Base-by-base conservation (phyloP, 2,888 invertebrate genomes). In the Nesidiocoris tenuis region DNA sequence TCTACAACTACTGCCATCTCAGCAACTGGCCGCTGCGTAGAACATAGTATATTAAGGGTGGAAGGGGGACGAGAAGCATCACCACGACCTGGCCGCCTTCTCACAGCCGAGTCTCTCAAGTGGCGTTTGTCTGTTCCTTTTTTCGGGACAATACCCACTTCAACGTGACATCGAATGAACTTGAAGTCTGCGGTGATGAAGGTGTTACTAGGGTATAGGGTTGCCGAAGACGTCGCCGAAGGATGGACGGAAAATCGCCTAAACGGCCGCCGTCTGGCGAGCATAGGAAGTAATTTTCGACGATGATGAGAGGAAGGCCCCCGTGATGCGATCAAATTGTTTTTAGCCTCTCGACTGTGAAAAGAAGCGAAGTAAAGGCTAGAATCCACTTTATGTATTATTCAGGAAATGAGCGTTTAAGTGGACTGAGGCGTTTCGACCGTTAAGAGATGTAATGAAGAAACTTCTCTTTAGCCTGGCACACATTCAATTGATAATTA, bases 131-230 rank as follows among this genome's bases (percentile, higher is more conserved):
- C 70, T 70, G 70, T 56, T 39, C 39, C n/a, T 39, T 39, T 39
- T 70, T 70, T 70, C 70, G 70, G 59, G 70, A 70, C 70, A 70
- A 70, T 70, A 70, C 70, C 70, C 70, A 70, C 70, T 70, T 70
- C 59, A 70, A 70, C 70, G 59, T 70, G 70, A 70, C 70, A 70
- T 59, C 70, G 70, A 59, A 70, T 39, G 39, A 39, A 39, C 39
- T 39, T 39, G 39, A 39, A 39, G 39, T 39, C 39, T 39, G 39
- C 39, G 39, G 39, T 39, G 39, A 39, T 39, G 39, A 39, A 39
- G 39, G 39, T 39, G 39, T 39, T 39, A 12, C 12, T 39, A 7
- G 39, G 5, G 39, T 3, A 7, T 39, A 12, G 12, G 39, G 39
- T 7, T 39, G 39, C 39, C 39, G 12, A 39, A 39, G 39, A 39